Percentiles rank a stretch among this genome's conserved stretches.
phyloP scores from a whole-genome alignment of 2,797 vertebrate genomes.

The Vultur gryphus region DNA sequence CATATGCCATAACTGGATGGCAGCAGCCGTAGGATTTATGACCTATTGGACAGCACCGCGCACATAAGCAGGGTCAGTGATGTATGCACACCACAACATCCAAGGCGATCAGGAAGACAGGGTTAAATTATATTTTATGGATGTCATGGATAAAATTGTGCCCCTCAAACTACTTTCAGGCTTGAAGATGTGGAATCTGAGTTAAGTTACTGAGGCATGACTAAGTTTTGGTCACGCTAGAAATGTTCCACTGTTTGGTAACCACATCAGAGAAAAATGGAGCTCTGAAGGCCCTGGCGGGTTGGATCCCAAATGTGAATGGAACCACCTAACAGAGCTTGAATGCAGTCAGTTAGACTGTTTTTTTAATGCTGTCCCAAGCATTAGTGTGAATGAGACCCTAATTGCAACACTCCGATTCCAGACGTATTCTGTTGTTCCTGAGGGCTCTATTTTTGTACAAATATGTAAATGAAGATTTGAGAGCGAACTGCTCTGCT shows the following conservation, averaged over 20 bases:
- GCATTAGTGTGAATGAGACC: neutral
- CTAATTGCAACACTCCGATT: neutral
- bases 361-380: neutral
- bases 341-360: neutral
- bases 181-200: constrained; percentile 42
- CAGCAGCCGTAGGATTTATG: neutral
- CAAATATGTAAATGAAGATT: neutral
- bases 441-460: neutral
- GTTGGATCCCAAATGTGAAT: constrained; percentile 30
- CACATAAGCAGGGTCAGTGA: neutral
- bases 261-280: constrained; percentile 44
- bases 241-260: constrained; percentile 55
- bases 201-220: constrained; percentile 50
- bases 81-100: neutral
- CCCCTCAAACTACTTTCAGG: constrained; percentile 16
- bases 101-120: neutral
- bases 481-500: neutral
- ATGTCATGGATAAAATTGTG: neutral
- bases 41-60: neutral
- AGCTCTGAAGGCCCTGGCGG: neutral
- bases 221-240: constrained; percentile 49
- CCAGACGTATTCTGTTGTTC: neutral
- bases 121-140: neutral
- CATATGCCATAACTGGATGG: neutral
- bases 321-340: constrained; percentile 30